Conservation (phyloP, 1,140 invertebrate genomes). For the Stegodyphus mimosarum region DNA sequence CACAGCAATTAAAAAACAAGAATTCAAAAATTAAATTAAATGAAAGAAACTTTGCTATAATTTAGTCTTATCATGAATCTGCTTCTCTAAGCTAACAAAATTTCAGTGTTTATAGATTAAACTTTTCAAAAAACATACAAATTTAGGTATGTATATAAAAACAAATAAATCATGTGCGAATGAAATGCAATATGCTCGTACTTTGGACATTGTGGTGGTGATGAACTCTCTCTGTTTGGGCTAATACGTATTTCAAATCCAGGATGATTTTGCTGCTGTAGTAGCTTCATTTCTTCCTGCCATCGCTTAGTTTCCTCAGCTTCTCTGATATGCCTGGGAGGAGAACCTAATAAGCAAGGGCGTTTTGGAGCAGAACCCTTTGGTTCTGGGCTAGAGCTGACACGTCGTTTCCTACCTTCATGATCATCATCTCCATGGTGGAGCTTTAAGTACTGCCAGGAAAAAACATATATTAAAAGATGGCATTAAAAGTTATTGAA, state of each 20-base stretch:
- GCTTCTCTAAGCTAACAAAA: too few relatives aligned
- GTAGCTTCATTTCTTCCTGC: conserved; percentile 39
- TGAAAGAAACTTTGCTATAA: too few relatives aligned
- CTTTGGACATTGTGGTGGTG: background rate
- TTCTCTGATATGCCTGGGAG: conserved; percentile 65
- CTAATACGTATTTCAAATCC: conserved; percentile 34
- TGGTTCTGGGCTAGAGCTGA: conserved; percentile 16
- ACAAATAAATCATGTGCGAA: background rate
- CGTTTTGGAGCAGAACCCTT: conserved; percentile 15
- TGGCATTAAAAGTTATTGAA: background rate
- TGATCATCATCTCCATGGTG: conserved; percentile 24
- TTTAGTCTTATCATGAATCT: too few relatives aligned
- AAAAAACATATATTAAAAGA: background rate
- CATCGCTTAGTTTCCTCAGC: conserved; percentile 49
- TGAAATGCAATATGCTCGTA: background rate
- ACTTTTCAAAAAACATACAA: too few relatives aligned
- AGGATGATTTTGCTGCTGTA: conserved; percentile 19
- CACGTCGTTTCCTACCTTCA: conserved; percentile 7
- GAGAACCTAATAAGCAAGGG: conserved; percentile 66
- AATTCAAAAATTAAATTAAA: too few relatives aligned
- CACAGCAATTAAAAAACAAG: too few relatives aligned
- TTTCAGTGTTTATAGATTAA: too few relatives aligned
- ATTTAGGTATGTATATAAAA: background rate
- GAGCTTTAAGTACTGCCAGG: conserved; percentile 29
- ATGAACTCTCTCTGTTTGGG: background rate